Evolutionary conservation across 1,140 invertebrate species (phyloP).

Genomic region (Drosophila leontia): DNA sequence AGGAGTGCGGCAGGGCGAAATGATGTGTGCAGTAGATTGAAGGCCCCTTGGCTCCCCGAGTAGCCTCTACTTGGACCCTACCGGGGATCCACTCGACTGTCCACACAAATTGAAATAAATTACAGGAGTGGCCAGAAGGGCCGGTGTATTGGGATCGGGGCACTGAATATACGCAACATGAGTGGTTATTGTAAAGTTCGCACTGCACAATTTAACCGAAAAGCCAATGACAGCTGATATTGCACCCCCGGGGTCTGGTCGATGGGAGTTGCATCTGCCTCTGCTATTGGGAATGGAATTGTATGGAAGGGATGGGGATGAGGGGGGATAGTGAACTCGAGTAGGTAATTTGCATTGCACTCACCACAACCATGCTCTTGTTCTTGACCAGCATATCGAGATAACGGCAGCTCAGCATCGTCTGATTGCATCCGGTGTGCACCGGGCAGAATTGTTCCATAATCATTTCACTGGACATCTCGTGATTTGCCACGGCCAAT

Average conservation of each 20-base stretch:
- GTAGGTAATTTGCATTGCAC: constrained; percentile 82
- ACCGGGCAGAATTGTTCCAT: constrained; percentile 86
- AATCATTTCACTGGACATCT: constrained; percentile 88
- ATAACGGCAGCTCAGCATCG: constrained; percentile 91
- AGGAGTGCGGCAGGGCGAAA: constrained; percentile 56
- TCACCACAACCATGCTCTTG: constrained; percentile 87
- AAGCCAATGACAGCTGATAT: constrained; percentile 62
- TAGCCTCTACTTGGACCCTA: constrained; percentile 21
- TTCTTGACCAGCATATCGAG: constrained; percentile 89
- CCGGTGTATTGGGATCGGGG: constrained; percentile 30
- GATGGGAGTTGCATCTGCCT: constrained; percentile 1
- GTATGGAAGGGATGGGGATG: neutral
- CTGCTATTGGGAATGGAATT: constrained; percentile 8
- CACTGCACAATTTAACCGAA: constrained; percentile 67
- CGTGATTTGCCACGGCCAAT: constrained; percentile 94
- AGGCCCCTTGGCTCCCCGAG: constrained; percentile 53
- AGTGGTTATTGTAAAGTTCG: constrained; percentile 74
- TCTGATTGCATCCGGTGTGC: constrained; percentile 88
- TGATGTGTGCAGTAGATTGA: constrained; percentile 79
- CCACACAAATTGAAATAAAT: constrained; percentile 83
- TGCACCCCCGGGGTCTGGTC: constrained; percentile 37
- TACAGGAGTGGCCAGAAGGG: constrained; percentile 67
- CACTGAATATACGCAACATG: constrained; percentile 67
- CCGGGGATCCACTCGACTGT: constrained; percentile 62
- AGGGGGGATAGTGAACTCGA: neutral